Evolutionary conservation across 2,888 invertebrate genomes (phyloP).

Genomic region (Drosophila phalerata): DNA sequence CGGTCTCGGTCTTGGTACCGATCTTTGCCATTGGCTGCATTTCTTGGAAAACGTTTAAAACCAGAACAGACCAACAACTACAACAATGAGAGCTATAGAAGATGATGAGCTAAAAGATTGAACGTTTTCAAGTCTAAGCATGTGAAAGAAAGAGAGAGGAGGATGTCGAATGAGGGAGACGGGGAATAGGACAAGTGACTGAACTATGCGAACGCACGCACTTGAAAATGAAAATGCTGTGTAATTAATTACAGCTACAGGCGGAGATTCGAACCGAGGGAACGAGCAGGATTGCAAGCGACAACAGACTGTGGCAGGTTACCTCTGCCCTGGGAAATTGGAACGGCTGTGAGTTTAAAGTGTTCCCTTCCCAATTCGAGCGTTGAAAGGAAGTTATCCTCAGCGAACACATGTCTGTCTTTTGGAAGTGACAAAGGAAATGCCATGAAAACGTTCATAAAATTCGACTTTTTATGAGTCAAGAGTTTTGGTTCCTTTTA

Average conservation of each 20-base stretch:
- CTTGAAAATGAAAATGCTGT: constrained; percentile 78
- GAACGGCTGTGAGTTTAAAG: constrained; percentile 33
- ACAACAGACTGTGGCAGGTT: constrained; percentile 37
- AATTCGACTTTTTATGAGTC: constrained; percentile 57
- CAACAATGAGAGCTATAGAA: constrained; percentile 36
- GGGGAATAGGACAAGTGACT: constrained; percentile 27
- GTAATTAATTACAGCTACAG: constrained; percentile 74
- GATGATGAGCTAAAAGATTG: constrained; percentile 44
- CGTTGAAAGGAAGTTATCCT: constrained; percentile 66
- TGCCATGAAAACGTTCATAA: constrained; percentile 49
- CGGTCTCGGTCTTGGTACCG: constrained; percentile 38
- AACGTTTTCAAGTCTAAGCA: constrained; percentile 62
- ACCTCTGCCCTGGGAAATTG: constrained; percentile 54
- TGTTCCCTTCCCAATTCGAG: constrained; percentile 10
- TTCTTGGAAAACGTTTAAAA: constrained; percentile 77
- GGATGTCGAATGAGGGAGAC: constrained; percentile 3
- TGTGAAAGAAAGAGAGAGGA: constrained; percentile 22
- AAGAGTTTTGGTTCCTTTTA: constrained; percentile 18
- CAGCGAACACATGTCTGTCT: constrained; percentile 33
- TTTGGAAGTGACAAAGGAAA: constrained; percentile 62
- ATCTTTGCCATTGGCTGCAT: constrained; percentile 62
- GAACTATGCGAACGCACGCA: constrained; percentile 43
- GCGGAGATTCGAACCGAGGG: constrained; percentile 18
- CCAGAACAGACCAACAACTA: constrained; percentile 45
- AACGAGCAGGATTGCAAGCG: neutral